Evolutionary conservation across 2,113 vertebrate genomes (phyloP).

Genomic region (Semnopithecus entellus): DNA sequence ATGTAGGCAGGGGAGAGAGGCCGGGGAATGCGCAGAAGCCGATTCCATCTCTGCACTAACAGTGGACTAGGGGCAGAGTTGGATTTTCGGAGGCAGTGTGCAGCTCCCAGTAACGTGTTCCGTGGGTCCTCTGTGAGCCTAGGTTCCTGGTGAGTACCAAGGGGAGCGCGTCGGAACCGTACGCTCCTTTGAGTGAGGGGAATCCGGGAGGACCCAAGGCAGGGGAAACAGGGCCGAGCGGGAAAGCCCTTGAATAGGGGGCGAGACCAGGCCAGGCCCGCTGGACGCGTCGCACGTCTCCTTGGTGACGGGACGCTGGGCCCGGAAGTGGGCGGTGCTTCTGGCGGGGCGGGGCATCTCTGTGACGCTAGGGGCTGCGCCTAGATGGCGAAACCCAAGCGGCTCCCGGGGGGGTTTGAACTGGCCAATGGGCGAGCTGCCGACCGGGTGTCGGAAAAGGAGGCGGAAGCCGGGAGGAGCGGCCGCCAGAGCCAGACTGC

Average conservation of each 20-base stretch:
- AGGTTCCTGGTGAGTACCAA: neutral
- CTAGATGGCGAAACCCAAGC: constrained; percentile 48
- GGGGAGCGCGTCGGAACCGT: neutral
- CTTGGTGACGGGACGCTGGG: constrained; percentile 1
- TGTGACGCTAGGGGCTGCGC: constrained; percentile 69
- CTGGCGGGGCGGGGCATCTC: constrained; percentile 46
- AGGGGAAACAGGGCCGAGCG: neutral
- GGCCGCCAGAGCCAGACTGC: constrained; percentile 42
- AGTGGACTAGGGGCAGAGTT: neutral
- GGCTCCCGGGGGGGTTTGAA: constrained; percentile 79
- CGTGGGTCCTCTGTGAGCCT: neutral
- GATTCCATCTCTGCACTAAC: neutral
- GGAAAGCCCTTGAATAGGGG: neutral
- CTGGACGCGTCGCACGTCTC: constrained; percentile 32
- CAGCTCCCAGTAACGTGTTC: neutral
- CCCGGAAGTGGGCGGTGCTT: constrained; percentile 48
- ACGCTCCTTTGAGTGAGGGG: neutral
- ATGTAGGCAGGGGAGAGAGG: neutral
- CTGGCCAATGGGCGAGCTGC: constrained; percentile 81
- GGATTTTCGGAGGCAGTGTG: neutral
- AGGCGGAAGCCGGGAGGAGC: constrained; percentile 76
- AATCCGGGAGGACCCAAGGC: no score
- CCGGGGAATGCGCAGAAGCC: neutral
- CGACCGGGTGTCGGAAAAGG: constrained; percentile 77
- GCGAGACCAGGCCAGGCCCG: rapidly evolving